Evolutionary conservation across 2,797 vertebrate genomes (phyloP), one percentile per base, ranked within the genome.

Genomic region (Corythornis leucogaster): DNA sequence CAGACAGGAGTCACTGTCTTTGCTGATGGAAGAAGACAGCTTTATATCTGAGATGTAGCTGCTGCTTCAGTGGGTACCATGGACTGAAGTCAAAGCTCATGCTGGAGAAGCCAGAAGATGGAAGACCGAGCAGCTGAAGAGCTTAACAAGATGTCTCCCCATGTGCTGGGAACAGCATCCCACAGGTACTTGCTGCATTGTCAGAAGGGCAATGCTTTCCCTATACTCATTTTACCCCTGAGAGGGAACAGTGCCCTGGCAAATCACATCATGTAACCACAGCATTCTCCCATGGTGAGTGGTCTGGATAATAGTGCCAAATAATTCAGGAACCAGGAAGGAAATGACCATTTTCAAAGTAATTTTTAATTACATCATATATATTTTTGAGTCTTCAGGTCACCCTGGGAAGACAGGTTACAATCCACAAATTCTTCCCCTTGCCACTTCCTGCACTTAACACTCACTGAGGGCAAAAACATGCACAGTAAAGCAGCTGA

Each of bases 31-130:
- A 33, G 38, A 40, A 22, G 2, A 24, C 1, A 0, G 42, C 53
- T 63, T 46, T 5, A 2, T 15, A 24, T 28, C 28, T 15, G 31
- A 68, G 40, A 38, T 3, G 5, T 9, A 21, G 20, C 71, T 77
- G 43, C 54, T 4, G 0, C 31, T 80, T 70, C 71, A 25, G 64
- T 0, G 0, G 8, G 19, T 38, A 12, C 57, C 2, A 0, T 3
- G 1, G n/a, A 4, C 0, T 4, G 40, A 63, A 53, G 69, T 30
- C 84, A 78, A 35, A 84, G 45, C 57, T 85, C 5, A 0, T 21
- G 62, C 28, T 26, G 22, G 22, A 57, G 2, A 5, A 54, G 53
- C 46, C 26, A 15, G 22, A 62, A 64, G 31, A 21, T 31, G 50
- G 35, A 77, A 86, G 67, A 53, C 0, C 18, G 38, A 88, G 78